Conservation (phyloP, 2,113 vertebrate species). For the Eonycteris spelaea region DNA sequence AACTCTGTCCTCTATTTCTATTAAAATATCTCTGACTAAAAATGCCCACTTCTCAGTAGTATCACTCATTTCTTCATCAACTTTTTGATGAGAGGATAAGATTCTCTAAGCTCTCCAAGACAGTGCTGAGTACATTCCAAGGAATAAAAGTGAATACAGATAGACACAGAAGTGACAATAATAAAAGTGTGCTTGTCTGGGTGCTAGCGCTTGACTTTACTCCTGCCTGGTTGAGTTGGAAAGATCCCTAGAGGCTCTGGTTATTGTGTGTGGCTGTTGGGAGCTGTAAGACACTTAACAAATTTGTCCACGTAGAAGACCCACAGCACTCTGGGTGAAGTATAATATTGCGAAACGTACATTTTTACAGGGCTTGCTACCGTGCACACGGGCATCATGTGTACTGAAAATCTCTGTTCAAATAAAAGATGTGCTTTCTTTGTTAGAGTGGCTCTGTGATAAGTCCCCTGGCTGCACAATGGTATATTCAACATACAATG, state of each 20-base stretch:
- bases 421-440: background rate
- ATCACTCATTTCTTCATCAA: background rate
- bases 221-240: background rate
- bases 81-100: background rate
- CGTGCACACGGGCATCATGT: background rate
- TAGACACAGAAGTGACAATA: background rate
- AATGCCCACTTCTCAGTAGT: background rate
- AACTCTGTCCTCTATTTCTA: background rate
- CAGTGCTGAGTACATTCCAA: background rate
- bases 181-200: background rate
- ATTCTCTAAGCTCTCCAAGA: background rate
- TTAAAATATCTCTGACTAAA: conserved; percentile 27
- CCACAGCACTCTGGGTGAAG: background rate
- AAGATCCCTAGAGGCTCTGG: background rate
- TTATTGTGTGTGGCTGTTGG: background rate
- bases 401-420: background rate
- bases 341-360: background rate
- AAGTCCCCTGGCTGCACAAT: background rate
- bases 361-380: too few relatives aligned
- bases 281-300: background rate
- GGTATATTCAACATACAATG: background rate
- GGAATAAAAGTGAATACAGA: conserved; percentile 1
- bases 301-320: background rate
- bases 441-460: background rate
- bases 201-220: background rate